Percentiles rank a stretch among this genome's conserved stretches.
phyloP scores from a whole-genome alignment of 2,888 invertebrate species.

The Drosophila seclusa region DNA sequence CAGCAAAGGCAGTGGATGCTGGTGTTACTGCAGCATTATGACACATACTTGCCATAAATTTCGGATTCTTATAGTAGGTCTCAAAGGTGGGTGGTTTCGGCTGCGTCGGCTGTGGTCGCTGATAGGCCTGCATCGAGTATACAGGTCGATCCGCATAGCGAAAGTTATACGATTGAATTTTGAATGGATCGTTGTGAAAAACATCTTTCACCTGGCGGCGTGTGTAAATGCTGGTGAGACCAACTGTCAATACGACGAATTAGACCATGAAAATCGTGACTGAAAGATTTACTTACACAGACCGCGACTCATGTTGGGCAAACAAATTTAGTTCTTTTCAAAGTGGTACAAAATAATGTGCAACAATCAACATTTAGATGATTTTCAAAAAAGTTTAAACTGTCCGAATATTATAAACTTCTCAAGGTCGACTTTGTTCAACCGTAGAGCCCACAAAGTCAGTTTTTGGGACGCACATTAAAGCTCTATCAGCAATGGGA shows the following conservation, averaged over 20 bases:
- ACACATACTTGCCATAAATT: conserved; percentile 44
- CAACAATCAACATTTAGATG: conserved; percentile 26
- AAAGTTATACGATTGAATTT: conserved; percentile 82
- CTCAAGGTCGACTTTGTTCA: conserved; percentile 45
- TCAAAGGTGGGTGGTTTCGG: conserved; percentile 41
- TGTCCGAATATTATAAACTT: conserved; percentile 38
- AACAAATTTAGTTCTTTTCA: conserved; percentile 51
- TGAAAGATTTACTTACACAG: conserved; percentile 51
- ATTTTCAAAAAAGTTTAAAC: conserved; percentile 20
- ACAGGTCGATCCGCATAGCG: conserved; percentile 79
- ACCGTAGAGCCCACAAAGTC: conserved; percentile 5
- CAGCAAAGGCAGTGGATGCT: conserved; percentile 48
- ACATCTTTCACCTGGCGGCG: conserved; percentile 65
- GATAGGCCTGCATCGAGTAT: conserved; percentile 55
- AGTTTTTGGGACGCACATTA: conserved; percentile 52
- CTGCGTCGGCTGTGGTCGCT: conserved; percentile 23
- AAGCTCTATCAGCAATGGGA: conserved; percentile 66
- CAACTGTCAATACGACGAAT: conserved; percentile 26
- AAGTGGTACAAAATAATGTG: conserved; percentile 41
- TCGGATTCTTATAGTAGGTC: conserved; percentile 74
- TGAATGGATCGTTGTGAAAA: conserved; percentile 82
- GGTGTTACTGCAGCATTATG: not conserved
- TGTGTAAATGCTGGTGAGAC: conserved; percentile 43
- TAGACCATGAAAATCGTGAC: not conserved
- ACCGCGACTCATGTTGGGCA: conserved; percentile 54